phyloP scores from a whole-genome alignment of 2,113 vertebrate genomes.

The Sialia sialis region DNA sequence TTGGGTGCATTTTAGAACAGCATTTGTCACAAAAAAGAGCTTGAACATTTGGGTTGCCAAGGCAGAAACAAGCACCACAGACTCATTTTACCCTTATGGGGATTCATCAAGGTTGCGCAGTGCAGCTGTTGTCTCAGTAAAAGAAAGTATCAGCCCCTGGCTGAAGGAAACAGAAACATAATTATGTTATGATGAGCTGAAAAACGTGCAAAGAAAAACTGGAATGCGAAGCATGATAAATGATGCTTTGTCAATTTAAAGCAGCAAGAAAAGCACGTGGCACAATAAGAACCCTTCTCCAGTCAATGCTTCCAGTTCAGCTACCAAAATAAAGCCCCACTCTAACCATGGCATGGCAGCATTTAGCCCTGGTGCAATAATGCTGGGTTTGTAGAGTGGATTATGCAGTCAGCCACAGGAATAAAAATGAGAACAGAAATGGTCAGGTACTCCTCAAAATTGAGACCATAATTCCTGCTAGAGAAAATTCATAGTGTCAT shows the following conservation, averaged over 20 bases:
- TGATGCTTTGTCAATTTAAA: conserved; percentile 52
- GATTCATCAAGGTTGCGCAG: conserved; percentile 66
- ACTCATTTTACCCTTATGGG: conserved; percentile 53
- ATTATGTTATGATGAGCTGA: conserved; percentile 74
- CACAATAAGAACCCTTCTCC: conserved; percentile 18
- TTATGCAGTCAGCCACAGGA: neutral
- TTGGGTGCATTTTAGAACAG: conserved; percentile 35
- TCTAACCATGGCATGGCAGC: neutral
- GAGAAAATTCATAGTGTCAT: neutral
- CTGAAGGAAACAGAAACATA: conserved; percentile 59
- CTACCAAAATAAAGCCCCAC: neutral
- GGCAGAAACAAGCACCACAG: conserved; percentile 50
- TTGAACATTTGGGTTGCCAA: conserved; percentile 55
- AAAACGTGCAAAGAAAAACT: conserved; percentile 63
- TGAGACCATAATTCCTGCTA: neutral
- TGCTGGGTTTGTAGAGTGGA: neutral
- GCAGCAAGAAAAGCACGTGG: neutral
- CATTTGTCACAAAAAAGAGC: conserved; percentile 39
- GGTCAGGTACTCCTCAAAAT: neutral
- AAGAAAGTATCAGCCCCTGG: conserved; percentile 62
- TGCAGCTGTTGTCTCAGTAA: conserved; percentile 68
- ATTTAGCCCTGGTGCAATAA: neutral
- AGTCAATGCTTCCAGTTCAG: conserved; percentile 45
- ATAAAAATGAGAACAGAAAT: neutral
- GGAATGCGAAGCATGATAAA: conserved; percentile 63